Conservation (phyloP, 2,888 invertebrate genomes). For the Gortyna flavago region DNA sequence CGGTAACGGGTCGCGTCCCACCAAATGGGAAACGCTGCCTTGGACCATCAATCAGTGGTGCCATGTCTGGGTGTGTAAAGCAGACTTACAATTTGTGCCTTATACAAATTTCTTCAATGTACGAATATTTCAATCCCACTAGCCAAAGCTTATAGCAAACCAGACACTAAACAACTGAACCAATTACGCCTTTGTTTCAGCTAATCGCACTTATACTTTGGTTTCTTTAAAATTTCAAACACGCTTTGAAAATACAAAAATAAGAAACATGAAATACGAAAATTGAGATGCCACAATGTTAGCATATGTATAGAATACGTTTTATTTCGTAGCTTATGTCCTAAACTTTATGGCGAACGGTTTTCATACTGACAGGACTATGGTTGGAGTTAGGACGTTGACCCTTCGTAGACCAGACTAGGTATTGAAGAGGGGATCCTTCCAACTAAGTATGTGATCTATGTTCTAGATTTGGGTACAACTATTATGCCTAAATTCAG, state of each 20-base stretch:
- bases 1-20: no score
- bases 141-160: neutral
- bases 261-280: slow-evolving; percentile 21
- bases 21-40: no score
- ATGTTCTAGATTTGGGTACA: no score
- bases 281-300: slow-evolving; percentile 3
- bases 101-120: neutral
- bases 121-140: no score
- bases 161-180: neutral
- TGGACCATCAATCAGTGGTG: no score
- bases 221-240: neutral
- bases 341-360: slow-evolving; percentile 10
- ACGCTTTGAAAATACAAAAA: neutral
- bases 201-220: neutral
- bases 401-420: slow-evolving; percentile 1
- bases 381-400: neutral
- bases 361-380: slow-evolving; percentile 7
- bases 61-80: neutral
- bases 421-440: neutral
- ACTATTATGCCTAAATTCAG: no score
- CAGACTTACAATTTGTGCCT: neutral
- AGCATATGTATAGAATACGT: neutral
- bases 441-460: no score
- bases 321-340: slow-evolving; percentile 20
- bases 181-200: neutral